phyloP scores from a whole-genome alignment of 2,797 vertebrate species.

The Orientallactaga sibirica region DNA sequence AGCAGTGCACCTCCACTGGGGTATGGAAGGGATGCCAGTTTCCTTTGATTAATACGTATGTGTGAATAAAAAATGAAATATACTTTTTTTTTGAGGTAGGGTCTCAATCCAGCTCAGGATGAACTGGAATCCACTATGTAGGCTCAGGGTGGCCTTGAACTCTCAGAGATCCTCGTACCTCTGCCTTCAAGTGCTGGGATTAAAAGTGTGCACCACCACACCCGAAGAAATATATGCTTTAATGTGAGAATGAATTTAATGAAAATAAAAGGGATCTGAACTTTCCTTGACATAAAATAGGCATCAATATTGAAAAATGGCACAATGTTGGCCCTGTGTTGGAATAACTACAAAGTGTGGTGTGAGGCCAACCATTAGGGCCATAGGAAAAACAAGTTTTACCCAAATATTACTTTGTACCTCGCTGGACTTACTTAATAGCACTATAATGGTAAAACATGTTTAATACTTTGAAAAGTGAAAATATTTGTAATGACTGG shows the following conservation, averaged over 20 bases:
- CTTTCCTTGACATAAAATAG: background rate
- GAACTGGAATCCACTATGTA: no score
- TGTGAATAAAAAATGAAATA: no score
- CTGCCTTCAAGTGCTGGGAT: no score
- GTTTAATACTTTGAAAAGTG: background rate
- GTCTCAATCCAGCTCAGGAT: no score
- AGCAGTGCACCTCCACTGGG: no score
- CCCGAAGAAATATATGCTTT: no score
- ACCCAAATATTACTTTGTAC: background rate
- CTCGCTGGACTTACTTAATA: background rate
- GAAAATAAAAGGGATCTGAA: background rate
- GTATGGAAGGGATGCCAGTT: no score
- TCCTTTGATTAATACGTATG: no score
- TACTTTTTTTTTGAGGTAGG: no score
- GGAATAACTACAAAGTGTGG: background rate
- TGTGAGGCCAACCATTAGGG: background rate
- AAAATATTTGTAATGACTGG: slow-evolving; percentile 32
- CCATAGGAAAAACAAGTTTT: background rate
- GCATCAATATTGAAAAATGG: background rate
- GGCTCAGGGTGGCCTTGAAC: no score
- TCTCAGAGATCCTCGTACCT: no score
- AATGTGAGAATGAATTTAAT: background rate
- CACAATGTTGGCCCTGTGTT: background rate
- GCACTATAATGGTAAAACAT: background rate
- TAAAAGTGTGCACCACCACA: no score